A percentile compares a stretch with the other conserved stretches of the same genome.
These are phyloP conservation scores for Hirundichthys speculiger DNA, from an alignment of 2,113 vertebrate genomes.

Conservation along the genomic window DNA sequence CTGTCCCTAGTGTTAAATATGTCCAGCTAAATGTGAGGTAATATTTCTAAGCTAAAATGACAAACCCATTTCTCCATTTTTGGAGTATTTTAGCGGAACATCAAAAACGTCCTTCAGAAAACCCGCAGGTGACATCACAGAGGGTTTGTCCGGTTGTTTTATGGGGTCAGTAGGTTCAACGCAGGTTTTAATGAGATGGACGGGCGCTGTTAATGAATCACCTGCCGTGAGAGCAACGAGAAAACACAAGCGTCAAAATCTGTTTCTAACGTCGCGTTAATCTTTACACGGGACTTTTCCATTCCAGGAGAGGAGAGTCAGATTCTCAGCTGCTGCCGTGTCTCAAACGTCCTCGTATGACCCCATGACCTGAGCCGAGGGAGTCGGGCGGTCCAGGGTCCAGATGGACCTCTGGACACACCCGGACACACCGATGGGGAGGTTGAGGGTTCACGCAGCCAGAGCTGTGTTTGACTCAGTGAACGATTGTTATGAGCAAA, in stretches of 20 bases:
- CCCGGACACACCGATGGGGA: too few species aligned
- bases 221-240: background rate
- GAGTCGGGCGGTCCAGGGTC: slow-evolving; percentile 15
- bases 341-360: slow-evolving; percentile 24
- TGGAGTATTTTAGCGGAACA: too few species aligned
- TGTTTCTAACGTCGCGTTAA: background rate
- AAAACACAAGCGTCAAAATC: background rate
- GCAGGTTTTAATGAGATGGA: slow-evolving; percentile 3
- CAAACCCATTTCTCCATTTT: too few species aligned
- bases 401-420: too few species aligned
- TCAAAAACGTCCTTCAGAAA: too few species aligned
- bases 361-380: slow-evolving; percentile 5
- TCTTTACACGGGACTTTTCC: background rate
- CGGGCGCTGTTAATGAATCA: background rate
- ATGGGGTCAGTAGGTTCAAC: background rate
- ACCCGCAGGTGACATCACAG: too few species aligned
- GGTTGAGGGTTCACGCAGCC: too few species aligned
- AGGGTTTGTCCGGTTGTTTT: background rate
- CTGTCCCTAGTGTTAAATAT: too few species aligned
- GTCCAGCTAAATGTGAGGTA: too few species aligned
- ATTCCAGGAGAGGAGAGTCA: background rate
- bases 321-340: background rate
- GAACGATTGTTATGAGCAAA: too few species aligned
- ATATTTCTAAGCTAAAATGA: too few species aligned
- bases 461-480: too few species aligned